Evolutionary conservation across 2,888 invertebrate genomes (phyloP), one percentile per base, ranked within the genome.

Genomic region (Dysmachus trigonus): DNA sequence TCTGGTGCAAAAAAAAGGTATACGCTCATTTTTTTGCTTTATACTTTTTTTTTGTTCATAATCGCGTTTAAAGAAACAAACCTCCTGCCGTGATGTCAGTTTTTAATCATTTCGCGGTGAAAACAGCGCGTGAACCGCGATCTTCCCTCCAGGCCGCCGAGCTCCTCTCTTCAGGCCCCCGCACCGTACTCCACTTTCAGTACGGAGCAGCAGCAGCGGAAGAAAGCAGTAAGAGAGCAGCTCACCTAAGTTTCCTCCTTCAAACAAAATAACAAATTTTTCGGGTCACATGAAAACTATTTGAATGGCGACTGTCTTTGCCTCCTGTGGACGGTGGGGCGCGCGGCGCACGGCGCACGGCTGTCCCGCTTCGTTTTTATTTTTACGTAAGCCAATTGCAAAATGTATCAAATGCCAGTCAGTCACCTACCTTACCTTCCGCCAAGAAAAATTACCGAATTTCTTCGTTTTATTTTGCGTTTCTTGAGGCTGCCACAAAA

Each of bases 341-440:
- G n/a, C n/a, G n/a, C n/a, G n/a, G n/a, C n/a, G n/a, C n/a, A n/a
- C n/a, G n/a, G n/a, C n/a, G n/a, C n/a, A n/a, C 35, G 13, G 30
- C 51, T 33, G 27, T 22, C 27, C 53, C 53, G 62, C 53, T 62
- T 33, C 81, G 62, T 51, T 81, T 81, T 81, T 72, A 22, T 51
- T 81, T 81, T 81, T 81, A 81, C 81, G 81, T 81, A 81, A 81
- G 81, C 81, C 81, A 81, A 81, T 83, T 83, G 83, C 83, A 83
- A 83, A 83, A 83, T 72, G 41, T 72, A 83, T 83, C 83, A 83
- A 83, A 83, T 83, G 71, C 72, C 83, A 83, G 71, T 83, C 83
- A 83, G 72, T 72, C 72, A 83, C 83, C 83, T 72, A 83, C 38
- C 71, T 82, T 71, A 71, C 35, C 47, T 33, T 83, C 83, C 83